Percentiles rank a stretch among this genome's conserved stretches.
These are phyloP conservation scores for Brachylomia viminalis DNA, from an alignment of 2,888 invertebrate species.

Conservation along the genomic window DNA sequence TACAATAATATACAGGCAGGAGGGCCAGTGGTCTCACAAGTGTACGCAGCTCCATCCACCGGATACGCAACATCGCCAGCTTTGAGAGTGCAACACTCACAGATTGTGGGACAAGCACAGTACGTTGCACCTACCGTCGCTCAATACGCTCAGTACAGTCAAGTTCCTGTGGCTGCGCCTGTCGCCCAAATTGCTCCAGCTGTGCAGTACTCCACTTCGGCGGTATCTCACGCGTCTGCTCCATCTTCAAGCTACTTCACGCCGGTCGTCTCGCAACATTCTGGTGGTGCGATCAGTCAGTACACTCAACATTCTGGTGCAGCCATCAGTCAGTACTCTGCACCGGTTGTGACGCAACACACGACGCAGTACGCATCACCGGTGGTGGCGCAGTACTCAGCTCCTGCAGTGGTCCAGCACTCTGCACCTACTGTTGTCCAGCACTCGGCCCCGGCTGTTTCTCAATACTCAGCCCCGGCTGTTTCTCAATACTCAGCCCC, in stretches of 20 bases:
- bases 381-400: conserved; percentile 60
- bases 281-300: conserved; percentile 63
- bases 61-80: conserved; percentile 82
- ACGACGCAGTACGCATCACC: conserved; percentile 55
- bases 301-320: conserved; percentile 65
- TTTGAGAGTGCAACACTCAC: conserved; percentile 77
- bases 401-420: conserved; percentile 76
- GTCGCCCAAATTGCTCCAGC: conserved; percentile 62
- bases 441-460: conserved; percentile 74
- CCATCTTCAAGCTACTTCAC: conserved; percentile 72
- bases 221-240: conserved; percentile 64
- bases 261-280: conserved; percentile 61
- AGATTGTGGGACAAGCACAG: conserved; percentile 69
- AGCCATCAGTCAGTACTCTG: conserved; percentile 66
- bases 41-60: conserved; percentile 82
- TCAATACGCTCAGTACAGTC: conserved; percentile 72
- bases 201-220: conserved; percentile 69
- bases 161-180: conserved; percentile 65
- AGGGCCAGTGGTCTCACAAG: conserved; percentile 87
- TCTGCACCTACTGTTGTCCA: conserved; percentile 73
- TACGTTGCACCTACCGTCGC: conserved; percentile 68
- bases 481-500: conserved; percentile 63
- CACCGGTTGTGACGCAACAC: conserved; percentile 58
- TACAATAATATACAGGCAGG: conserved; percentile 79
- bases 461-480: conserved; percentile 72